Base-by-base conservation (phyloP, 92 coral and sea anemone genomes). In the Bergia sp. region DNA sequence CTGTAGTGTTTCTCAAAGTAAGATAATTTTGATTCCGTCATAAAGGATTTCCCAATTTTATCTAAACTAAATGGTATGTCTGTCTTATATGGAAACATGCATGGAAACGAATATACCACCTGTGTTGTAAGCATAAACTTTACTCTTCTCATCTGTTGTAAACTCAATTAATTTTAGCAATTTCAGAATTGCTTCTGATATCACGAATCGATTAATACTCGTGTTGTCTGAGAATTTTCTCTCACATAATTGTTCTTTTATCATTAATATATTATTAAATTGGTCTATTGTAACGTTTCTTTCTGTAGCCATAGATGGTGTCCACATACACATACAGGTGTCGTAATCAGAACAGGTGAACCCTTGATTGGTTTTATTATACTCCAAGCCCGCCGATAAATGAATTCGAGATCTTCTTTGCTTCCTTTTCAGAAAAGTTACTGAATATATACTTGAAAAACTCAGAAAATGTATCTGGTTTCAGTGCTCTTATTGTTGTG, bases 381-480 rank as follows among this genome's bases (percentile, higher is more conserved):
- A 80, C 41, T 87, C 86, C 87, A 6, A 78, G 87, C 7, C 38
- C 72, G 1, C 92, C 92, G 16, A 87, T 91, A 23, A 87, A 91
- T 1, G 45, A 41, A 36, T 86, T 87, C 1, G 83, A 82, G 1
- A 91, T 16, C 72, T 55, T 88, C 57, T 88, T 88, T 15, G 76
- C 90, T 21, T 65, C 73, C 6, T 7, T 53, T 39, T 88, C 90
- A 5, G 43, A 57, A 43, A 79, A 64, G 3, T 76, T 29, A 36
- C 80, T 77, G 23, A 79, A 88, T 53, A 88, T 39, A 39, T 88
- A 88, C 61, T 18, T 79, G 38, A 88, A 38, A 41, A 16, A 88
- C 40, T n/a, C 74, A 13, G 1, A 53, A 44, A 91, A 91, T 4
- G 92, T 73, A 43, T 87, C 93, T 15, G 82, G 79, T 80, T 90